Evolutionary conservation across 2,113 vertebrate species (phyloP).

Genomic region (Austrofundulus limnaeus): DNA sequence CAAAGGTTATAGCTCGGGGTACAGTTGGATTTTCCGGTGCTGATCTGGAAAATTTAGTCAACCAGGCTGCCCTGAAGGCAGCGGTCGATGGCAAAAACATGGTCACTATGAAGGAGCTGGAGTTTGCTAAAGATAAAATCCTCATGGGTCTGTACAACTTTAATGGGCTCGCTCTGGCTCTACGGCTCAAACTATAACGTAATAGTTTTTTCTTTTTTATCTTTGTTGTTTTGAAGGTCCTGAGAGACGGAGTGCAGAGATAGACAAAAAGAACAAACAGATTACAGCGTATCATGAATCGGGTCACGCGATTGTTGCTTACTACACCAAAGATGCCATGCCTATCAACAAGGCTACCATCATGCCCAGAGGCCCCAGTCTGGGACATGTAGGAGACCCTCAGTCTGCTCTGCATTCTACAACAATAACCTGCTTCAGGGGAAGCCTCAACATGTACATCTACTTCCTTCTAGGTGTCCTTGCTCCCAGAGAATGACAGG

Average conservation of each 20-base stretch:
- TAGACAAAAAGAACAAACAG: conserved; percentile 91
- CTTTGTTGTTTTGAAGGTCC: conserved; percentile 80
- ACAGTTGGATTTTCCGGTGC: conserved; percentile 98
- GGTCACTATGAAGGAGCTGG: conserved; percentile 95
- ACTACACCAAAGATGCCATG: conserved; percentile 97
- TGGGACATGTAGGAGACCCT: conserved; percentile 88
- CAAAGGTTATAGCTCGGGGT: conserved; percentile 93
- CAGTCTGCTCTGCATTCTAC: not conserved
- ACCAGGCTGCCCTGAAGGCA: conserved; percentile 96
- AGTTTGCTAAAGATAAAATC: conserved; percentile 99
- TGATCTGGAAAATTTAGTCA: conserved; percentile 97
- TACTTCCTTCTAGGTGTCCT: conserved; percentile 83
- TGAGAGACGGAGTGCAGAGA: conserved; percentile 93
- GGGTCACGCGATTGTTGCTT: conserved; percentile 95
- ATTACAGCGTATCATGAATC: conserved; percentile 98
- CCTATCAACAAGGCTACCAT: conserved; percentile 99
- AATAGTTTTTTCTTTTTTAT: not conserved
- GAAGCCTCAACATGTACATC: not conserved
- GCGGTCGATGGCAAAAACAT: conserved; percentile 96
- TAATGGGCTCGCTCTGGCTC: not conserved
- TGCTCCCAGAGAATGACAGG: conserved; percentile 93
- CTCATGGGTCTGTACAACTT: conserved; percentile 85
- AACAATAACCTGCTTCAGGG: not conserved
- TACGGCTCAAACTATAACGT: not conserved
- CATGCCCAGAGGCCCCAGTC: conserved; percentile 94